These are phyloP conservation scores for Takifugu flavidus DNA, from an alignment of 2,113 vertebrate species.

Conservation along the genomic window DNA sequence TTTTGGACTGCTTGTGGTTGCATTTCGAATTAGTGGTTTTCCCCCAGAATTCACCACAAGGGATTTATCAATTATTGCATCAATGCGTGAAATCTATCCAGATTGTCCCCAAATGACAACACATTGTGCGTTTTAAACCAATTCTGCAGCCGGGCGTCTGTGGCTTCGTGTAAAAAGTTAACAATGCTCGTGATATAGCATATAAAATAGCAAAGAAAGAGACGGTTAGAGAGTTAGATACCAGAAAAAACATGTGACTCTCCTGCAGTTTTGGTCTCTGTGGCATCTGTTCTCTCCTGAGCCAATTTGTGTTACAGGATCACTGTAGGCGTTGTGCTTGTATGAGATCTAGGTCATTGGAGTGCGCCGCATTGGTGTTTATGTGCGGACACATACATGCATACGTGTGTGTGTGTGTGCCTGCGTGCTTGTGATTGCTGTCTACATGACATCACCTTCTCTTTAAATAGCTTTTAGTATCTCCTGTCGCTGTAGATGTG, in stretches of 20 bases:
- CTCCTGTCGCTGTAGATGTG: slow-evolving; percentile 46
- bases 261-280: slow-evolving; percentile 12
- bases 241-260: background rate
- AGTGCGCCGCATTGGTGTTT: slow-evolving; percentile 25
- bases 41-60: no score
- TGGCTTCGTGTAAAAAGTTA: no score
- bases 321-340: slow-evolving; percentile 43
- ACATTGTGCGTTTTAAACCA: no score
- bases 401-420: slow-evolving; percentile 5
- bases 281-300: slow-evolving; percentile 35
- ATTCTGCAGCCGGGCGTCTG: no score
- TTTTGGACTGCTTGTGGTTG: no score
- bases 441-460: slow-evolving; percentile 59
- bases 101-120: no score
- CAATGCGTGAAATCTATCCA: no score
- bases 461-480: slow-evolving; percentile 66
- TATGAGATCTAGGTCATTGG: slow-evolving; percentile 66
- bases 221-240: background rate
- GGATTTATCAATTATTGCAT: no score
- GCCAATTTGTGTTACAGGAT: slow-evolving; percentile 50
- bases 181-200: background rate
- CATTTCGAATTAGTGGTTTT: no score
- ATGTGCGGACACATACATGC: slow-evolving; percentile 6
- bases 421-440: slow-evolving; percentile 6
- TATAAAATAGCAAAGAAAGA: background rate